phyloP scores from a whole-genome alignment of 2,113 vertebrate genomes.

The Bombycilla garrulus region DNA sequence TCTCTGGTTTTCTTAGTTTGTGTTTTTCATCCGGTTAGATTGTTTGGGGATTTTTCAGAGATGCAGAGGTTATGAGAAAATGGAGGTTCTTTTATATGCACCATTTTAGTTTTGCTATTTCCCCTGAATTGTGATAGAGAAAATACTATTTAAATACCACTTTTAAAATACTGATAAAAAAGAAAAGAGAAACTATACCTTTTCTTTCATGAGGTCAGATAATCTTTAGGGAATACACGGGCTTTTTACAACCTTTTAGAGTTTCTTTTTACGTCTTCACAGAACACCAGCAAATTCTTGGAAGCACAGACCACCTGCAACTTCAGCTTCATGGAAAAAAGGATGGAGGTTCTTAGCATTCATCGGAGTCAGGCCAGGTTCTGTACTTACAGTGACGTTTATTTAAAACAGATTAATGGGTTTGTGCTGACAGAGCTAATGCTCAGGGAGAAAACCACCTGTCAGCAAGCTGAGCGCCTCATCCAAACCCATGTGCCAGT shows the following conservation, averaged over 20 bases:
- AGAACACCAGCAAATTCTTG: background rate
- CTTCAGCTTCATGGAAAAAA: background rate
- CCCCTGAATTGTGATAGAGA: background rate
- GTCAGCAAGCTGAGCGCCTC: background rate
- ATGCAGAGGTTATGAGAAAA: background rate
- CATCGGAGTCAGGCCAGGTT: background rate
- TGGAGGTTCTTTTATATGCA: background rate
- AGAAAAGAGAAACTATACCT: background rate
- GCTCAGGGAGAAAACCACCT: conserved; percentile 22
- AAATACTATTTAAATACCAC: conserved; percentile 9
- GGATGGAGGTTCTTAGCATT: background rate
- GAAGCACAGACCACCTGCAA: background rate
- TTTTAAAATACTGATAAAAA: conserved; percentile 8
- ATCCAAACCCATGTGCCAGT: background rate
- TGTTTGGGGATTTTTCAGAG: background rate
- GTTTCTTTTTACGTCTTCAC: background rate
- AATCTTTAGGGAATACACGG: background rate
- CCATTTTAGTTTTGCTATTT: conserved; percentile 32
- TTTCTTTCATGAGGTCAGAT: background rate
- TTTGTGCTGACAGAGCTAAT: conserved; percentile 4
- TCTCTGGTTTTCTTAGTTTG: background rate
- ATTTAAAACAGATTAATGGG: conserved; percentile 38
- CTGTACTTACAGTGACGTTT: background rate
- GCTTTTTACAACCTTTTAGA: background rate
- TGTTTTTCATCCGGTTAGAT: background rate